Evolutionary conservation across 2,888 invertebrate species (phyloP), one percentile per base, ranked within the genome.

Genomic region (Agrotis ipsilon): DNA sequence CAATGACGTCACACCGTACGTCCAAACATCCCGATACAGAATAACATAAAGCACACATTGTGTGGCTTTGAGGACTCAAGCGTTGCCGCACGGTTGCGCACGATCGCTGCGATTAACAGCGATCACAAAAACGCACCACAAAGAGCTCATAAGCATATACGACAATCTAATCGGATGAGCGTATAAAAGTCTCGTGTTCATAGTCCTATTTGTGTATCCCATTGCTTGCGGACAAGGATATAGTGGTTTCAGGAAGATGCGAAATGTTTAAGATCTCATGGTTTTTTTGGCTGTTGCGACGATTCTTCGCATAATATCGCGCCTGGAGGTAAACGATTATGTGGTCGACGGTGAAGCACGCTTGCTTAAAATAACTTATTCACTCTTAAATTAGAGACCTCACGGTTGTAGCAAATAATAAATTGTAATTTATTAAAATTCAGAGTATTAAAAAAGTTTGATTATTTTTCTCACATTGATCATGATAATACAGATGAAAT

Each of bases 131-230:
- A 91, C 89, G 88, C 80, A 79, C 86, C 90, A 93, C 94, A 94
- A 94, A 93, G 92, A 92, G 89, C 93, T 94, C 93, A 94, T 94
- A 92, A 94, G 94, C 93, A 93, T 93, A 92, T 92, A 90, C 86
- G 91, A 81, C 89, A 88, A 88, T 92, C 91, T 95, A 95, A 95
- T 95, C 95, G 92, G 94, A 95, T 95, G 90, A 94, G 87, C 91
- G 92, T 88, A 93, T 93, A 94, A 94, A 94, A 95, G 93, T 94
- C 88, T 86, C 89, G 85, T 86, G 83, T 88, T 88, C 84, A 76
- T 78, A 75, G 76, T 86, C 80, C 85, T 84, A 86, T 88, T 86
- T 89, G 86, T 88, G 84, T 84, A 78, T 83, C 80, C 77, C 85
- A 85, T 85, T 86, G 84, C 84, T 82, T 84, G 68, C 57, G 55